Percentiles rank a stretch among this genome's conserved stretches.
Evolutionary conservation across 2,113 vertebrate species (phyloP).

Genomic region (Menura novaehollandiae): DNA sequence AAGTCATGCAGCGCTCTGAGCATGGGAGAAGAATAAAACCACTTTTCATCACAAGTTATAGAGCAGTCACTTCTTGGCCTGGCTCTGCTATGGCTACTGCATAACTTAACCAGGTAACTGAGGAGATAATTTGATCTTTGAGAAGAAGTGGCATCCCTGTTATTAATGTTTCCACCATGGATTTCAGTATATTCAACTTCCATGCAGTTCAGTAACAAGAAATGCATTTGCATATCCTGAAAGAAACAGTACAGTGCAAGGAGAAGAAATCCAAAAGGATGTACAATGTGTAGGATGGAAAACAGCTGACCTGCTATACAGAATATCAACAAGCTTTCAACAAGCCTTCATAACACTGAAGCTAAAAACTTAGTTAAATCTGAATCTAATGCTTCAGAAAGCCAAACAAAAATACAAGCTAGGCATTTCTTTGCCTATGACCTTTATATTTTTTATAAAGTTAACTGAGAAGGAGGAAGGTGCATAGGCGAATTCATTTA

Average conservation of each 20-base stretch:
- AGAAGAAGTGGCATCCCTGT: neutral
- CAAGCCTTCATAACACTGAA: slow-evolving; percentile 23
- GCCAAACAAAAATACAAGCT: slow-evolving; percentile 1
- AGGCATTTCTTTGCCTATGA: slow-evolving; percentile 12
- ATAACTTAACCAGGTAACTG: neutral
- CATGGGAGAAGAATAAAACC: neutral
- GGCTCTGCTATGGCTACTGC: neutral
- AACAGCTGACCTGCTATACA: slow-evolving; percentile 49
- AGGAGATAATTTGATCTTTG: neutral
- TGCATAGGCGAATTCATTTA: neutral
- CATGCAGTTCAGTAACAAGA: neutral
- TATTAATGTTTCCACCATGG: neutral
- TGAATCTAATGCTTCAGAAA: slow-evolving; percentile 11
- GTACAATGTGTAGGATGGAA: slow-evolving; percentile 21
- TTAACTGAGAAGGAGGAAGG: neutral
- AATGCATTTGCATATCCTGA: neutral
- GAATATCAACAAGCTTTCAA: slow-evolving; percentile 53
- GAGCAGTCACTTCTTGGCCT: neutral
- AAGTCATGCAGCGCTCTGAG: neutral
- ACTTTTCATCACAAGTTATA: neutral
- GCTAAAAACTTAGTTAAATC: slow-evolving; percentile 31
- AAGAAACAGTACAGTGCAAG: neutral
- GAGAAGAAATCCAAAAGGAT: slow-evolving; percentile 6
- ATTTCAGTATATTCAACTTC: neutral
- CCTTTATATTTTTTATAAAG: slow-evolving; percentile 1